Base-by-base conservation (phyloP, 2,113 vertebrate genomes). In the Atherinomorus stipes region DNA sequence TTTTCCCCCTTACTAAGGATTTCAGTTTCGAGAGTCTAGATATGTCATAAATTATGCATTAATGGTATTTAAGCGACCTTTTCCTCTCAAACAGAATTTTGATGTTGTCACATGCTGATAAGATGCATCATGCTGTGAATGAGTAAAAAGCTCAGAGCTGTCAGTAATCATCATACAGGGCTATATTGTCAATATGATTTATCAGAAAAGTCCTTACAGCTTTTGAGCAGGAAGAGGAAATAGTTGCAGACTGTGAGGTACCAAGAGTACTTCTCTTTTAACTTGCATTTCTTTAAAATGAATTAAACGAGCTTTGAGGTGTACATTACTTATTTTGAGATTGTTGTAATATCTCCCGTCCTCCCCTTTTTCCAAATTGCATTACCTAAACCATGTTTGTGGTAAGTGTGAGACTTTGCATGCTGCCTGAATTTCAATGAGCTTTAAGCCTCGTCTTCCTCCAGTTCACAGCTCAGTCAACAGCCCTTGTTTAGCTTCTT, bases 331-430 rank as follows among this genome's bases (percentile, higher is more conserved):
- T 85, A 73, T 83, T 88, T 79, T 76, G 95, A 94, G 92, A 94
- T 94, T 96, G 95, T 94, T 97, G 91, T 97, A 94, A 96, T 96
- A 90, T 96, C 93, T 96, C 91, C 92, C 71, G n/a, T 72, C 78
- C 81, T 77, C 90, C 85, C 92, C 94, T 74, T 87, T 83, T 81
- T 54, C 91, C 93, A 94, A 96, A 96, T 97, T 94, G 97, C 96
- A 95, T 93, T 95, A 96, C 96, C 94, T 94, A 94, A 96, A 95
- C 80, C 75, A 49, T 94, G 94, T 94, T 91, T 95, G 95, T 96
- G 98, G 98, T 99, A 99, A 99, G 98, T 99, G 96, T 93, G 95
- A 95, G 95, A 93, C 93, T 78, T 89, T 96, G 98, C 98, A 99
- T 99, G 98, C 95, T 94, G 96, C 95, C 93, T 94, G 96, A 96